These are phyloP conservation scores for Desmophyllum pertusum DNA, from an alignment of 92 coral and sea anemone species.

Conservation along the genomic window DNA sequence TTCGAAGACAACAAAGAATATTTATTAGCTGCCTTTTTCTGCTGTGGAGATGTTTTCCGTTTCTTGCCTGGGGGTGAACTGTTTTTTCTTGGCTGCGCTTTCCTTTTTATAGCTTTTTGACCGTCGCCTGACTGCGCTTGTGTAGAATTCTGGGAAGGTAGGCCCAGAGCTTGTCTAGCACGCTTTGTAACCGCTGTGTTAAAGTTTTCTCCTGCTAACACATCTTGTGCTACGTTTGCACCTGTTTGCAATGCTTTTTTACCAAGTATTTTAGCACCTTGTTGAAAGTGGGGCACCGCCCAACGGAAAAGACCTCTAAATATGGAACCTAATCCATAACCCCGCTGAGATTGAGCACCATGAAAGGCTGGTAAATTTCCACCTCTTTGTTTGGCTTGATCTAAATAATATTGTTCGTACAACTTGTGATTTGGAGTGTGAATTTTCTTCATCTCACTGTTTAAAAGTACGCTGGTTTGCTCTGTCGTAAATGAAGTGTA, in stretches of 20 bases:
- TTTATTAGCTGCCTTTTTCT: no score
- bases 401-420: conserved; percentile 6
- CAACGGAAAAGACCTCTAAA: conserved; percentile 48
- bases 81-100: conserved; percentile 11
- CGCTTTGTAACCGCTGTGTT: conserved; percentile 5
- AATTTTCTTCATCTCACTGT: not conserved
- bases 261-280: conserved; percentile 43
- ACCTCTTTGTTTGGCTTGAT: conserved; percentile 27
- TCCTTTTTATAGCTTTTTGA: conserved; percentile 45
- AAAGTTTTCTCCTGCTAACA: conserved; percentile 32
- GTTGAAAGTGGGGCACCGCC: conserved; percentile 42
- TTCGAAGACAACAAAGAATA: no score
- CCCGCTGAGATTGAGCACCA: conserved; percentile 37
- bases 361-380: conserved; percentile 34
- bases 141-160: not conserved
- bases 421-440: not conserved
- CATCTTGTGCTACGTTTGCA: conserved; percentile 39
- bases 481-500: conserved; percentile 45
- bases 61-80: conserved; percentile 53
- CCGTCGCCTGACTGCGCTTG: conserved; percentile 42
- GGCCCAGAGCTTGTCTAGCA: conserved; percentile 2
- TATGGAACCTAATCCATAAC: conserved; percentile 58
- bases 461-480: not conserved
- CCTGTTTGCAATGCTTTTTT: conserved; percentile 51
- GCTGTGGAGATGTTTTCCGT: conserved; percentile 58